phyloP scores from a whole-genome alignment of 2,113 vertebrate species.

The Madoqua kirkii region DNA sequence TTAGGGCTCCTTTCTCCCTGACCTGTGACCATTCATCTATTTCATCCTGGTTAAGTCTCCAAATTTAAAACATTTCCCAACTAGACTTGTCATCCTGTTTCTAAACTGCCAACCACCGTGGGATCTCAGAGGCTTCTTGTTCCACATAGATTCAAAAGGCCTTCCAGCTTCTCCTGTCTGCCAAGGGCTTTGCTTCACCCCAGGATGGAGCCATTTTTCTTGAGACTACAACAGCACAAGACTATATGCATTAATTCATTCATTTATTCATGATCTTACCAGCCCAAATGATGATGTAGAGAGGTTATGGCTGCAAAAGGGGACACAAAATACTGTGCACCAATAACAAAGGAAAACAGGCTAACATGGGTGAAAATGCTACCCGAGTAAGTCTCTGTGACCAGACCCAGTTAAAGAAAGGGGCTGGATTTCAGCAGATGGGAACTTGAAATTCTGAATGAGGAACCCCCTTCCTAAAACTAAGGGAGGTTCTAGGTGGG shows the following conservation, averaged over 20 bases:
- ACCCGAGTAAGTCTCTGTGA: not conserved
- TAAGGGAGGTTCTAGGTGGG: not conserved
- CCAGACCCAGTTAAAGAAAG: not conserved
- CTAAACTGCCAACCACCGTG: not conserved
- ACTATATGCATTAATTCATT: not conserved
- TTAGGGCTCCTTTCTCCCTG: not conserved
- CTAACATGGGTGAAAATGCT: not conserved
- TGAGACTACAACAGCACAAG: not conserved
- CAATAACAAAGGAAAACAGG: not conserved
- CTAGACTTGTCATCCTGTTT: not conserved
- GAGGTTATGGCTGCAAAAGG: not conserved
- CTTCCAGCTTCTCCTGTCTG: not conserved
- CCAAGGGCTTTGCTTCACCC: not conserved
- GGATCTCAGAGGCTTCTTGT: not conserved
- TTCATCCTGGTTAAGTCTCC: not conserved
- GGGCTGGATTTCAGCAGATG: not conserved
- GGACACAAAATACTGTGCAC: not conserved
- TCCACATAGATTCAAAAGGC: not conserved
- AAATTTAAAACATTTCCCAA: not conserved
- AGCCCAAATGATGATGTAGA: not conserved
- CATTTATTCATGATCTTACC: not conserved
- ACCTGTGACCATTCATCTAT: not conserved
- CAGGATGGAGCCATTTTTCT: not conserved
- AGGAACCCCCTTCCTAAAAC: not conserved
- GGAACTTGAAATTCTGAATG: not conserved